Conservation (phyloP, 1,140 invertebrate genomes). For the Aphelinus certus region DNA sequence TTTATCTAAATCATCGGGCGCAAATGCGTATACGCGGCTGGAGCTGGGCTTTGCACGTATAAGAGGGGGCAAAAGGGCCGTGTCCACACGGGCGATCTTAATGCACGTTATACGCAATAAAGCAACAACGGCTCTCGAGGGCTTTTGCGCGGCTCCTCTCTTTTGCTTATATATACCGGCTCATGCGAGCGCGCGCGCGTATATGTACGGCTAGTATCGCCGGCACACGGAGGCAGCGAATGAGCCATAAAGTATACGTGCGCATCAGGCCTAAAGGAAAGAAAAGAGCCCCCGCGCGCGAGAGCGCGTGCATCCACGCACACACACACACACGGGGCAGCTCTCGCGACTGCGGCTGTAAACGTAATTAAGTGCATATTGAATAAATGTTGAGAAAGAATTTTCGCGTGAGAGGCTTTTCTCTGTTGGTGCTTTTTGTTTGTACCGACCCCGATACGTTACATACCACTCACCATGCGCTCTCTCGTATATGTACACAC, state of each 20-base stretch:
- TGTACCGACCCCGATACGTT: no score
- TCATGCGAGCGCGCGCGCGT: no score
- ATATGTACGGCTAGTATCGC: background rate
- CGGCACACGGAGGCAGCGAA: background rate
- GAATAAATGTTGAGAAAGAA: slow-evolving; percentile 23
- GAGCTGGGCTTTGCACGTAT: background rate
- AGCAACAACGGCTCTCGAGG: slow-evolving; percentile 32
- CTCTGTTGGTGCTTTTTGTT: background rate
- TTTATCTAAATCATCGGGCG: slow-evolving; percentile 56
- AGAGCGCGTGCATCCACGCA: background rate
- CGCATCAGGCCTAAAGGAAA: slow-evolving; percentile 14
- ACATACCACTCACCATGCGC: no score
- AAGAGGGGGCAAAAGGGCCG: background rate
- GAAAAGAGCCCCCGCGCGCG: slow-evolving; percentile 1
- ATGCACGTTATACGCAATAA: slow-evolving; percentile 50
- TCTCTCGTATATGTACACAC: no score
- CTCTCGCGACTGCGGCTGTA: background rate
- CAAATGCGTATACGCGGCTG: slow-evolving; percentile 15
- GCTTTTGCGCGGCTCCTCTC: no score
- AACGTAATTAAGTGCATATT: slow-evolving; percentile 38
- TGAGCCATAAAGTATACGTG: slow-evolving; percentile 24
- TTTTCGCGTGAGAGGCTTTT: slow-evolving; percentile 1
- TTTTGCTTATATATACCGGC: no score
- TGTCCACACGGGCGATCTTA: slow-evolving; percentile 40
- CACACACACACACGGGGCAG: no score